These are phyloP conservation scores for Thereuonema tuberculata DNA, from an alignment of 1,140 invertebrate species.

Conservation along the genomic window DNA sequence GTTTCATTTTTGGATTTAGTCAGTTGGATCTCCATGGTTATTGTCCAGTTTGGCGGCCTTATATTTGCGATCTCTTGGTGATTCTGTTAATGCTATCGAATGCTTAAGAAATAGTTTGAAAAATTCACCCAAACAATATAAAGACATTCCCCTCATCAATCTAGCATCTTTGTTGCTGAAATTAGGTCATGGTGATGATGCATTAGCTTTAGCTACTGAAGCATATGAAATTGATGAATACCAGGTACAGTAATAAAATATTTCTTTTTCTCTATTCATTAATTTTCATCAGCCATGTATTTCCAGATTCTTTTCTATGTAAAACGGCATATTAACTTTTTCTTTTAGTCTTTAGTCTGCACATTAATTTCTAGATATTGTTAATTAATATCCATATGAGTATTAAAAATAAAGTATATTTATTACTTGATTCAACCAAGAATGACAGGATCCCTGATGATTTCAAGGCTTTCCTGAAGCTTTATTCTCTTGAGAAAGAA, in stretches of 20 bases:
- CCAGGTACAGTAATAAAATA: conserved; percentile 37
- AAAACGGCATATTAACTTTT: no score
- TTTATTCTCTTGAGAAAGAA: no score
- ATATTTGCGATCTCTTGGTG: conserved; percentile 67
- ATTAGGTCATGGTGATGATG: conserved; percentile 47
- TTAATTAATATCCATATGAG: no score
- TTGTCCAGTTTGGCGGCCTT: conserved; percentile 69
- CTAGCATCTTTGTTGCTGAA: conserved; percentile 46
- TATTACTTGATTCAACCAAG: no score
- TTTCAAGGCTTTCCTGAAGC: no score
- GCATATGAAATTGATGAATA: conserved; percentile 42
- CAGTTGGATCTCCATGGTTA: conserved; percentile 49
- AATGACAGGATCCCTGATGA: no score
- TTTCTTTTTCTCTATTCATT: conserved; percentile 14
- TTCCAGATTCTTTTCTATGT: background rate
- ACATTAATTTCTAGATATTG: no score
- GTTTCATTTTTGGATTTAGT: background rate
- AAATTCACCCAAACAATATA: conserved; percentile 35
- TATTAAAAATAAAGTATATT: no score
- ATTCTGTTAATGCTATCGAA: conserved; percentile 61
- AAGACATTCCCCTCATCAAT: conserved; percentile 45
- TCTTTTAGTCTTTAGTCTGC: no score
- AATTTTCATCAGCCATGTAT: background rate
- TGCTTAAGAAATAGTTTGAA: conserved; percentile 45
- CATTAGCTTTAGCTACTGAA: conserved; percentile 39